These are phyloP conservation scores for Drosophila santomea DNA, from an alignment of 1,140 invertebrate genomes.

Conservation along the genomic window DNA sequence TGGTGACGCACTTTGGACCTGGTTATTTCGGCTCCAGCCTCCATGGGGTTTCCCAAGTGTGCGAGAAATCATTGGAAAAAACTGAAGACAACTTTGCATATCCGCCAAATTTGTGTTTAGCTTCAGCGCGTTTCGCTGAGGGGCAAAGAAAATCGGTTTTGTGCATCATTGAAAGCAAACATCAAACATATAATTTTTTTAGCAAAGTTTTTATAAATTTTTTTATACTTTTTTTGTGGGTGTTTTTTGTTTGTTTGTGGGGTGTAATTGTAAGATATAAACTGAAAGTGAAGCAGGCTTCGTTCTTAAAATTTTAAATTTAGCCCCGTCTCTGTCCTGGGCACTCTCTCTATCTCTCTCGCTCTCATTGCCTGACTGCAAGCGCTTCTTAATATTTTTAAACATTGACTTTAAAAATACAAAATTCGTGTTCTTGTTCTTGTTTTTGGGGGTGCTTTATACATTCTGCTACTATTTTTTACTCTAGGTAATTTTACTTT, in stretches of 20 bases:
- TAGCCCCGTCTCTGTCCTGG: slow-evolving; percentile 24
- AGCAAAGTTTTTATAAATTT: slow-evolving; percentile 64
- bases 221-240: slow-evolving; percentile 70
- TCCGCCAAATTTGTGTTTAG: slow-evolving; percentile 1
- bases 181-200: slow-evolving; percentile 75
- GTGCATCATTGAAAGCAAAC: slow-evolving; percentile 68
- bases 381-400: slow-evolving; percentile 75
- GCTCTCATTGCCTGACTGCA: slow-evolving; percentile 23
- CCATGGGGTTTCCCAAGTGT: slow-evolving; percentile 56
- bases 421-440: slow-evolving; percentile 49
- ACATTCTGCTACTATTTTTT: slow-evolving; percentile 40
- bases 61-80: slow-evolving; percentile 13
- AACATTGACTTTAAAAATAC: slow-evolving; percentile 74
- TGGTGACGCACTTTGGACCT: slow-evolving; percentile 42
- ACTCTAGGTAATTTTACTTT: slow-evolving; percentile 48
- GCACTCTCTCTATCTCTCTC: slow-evolving; percentile 37
- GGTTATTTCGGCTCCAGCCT: slow-evolving; percentile 14
- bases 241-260: slow-evolving; percentile 41
- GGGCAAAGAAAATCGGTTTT: slow-evolving; percentile 60
- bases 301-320: slow-evolving; percentile 63
- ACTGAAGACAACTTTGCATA: slow-evolving; percentile 33
- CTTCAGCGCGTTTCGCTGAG: slow-evolving; percentile 3
- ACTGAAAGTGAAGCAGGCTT: slow-evolving; percentile 62
- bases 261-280: slow-evolving; percentile 67
- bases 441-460: slow-evolving; percentile 11